Percentiles rank a stretch among this genome's conserved stretches.
phyloP scores from a whole-genome alignment of 1,140 invertebrate species.

The Drosophila bipectinata region DNA sequence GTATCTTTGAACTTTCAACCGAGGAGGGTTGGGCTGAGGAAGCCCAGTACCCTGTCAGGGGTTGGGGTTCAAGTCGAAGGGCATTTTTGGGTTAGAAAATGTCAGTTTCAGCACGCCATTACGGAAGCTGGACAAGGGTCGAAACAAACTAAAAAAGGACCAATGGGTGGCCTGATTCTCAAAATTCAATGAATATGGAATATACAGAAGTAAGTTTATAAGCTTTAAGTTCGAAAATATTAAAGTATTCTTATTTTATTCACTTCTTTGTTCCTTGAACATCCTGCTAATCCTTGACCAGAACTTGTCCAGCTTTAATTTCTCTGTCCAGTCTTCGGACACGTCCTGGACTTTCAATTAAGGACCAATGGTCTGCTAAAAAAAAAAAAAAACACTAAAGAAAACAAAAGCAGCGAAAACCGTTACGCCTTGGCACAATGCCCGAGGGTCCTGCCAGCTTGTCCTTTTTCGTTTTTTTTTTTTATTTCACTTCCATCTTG shows the following conservation, averaged over 20 bases:
- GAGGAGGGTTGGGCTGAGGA: conserved; percentile 28
- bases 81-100: conserved; percentile 68
- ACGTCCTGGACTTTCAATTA: conserved; percentile 37
- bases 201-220: not conserved
- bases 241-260: not conserved
- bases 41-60: not conserved
- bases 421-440: conserved; percentile 52
- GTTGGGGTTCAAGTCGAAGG: conserved; percentile 25
- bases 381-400: conserved; percentile 11
- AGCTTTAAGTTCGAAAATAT: too few species aligned
- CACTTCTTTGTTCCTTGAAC: conserved; percentile 2
- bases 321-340: conserved; percentile 28
- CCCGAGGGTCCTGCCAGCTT: conserved; percentile 43
- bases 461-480: conserved; percentile 10
- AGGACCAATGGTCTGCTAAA: not conserved
- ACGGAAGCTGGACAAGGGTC: conserved; percentile 31
- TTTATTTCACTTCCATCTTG: not conserved
- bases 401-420: conserved; percentile 35
- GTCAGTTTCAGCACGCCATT: conserved; percentile 51
- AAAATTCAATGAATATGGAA: not conserved
- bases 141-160: conserved; percentile 26
- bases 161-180: conserved; percentile 22
- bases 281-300: conserved; percentile 38
- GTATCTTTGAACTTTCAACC: conserved; percentile 55
- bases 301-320: conserved; percentile 42